These are phyloP conservation scores for Taeniopygia guttata DNA, from an alignment of 2,797 vertebrate species.

Conservation along the genomic window DNA sequence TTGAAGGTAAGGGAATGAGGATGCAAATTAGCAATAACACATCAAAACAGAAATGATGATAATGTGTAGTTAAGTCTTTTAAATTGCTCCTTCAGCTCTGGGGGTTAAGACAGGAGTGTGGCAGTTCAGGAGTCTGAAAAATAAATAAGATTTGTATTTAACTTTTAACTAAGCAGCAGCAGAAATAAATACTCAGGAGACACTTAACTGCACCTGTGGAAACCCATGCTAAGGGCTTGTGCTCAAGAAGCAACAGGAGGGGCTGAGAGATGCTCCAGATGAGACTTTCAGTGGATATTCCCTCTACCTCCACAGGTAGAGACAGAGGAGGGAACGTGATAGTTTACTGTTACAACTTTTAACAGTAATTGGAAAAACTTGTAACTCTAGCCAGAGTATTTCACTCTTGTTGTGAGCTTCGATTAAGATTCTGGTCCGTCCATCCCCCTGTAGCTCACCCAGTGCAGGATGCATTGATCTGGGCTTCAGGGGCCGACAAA, in stretches of 20 bases:
- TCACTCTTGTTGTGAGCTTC: not conserved
- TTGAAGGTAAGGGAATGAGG: constrained; percentile 55
- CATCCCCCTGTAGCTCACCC: not conserved
- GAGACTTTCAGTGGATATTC: not conserved
- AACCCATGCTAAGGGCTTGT: not conserved
- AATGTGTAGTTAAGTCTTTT: constrained; percentile 65
- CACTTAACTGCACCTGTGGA: not conserved
- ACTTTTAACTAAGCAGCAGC: not conserved
- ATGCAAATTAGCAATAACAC: constrained; percentile 66
- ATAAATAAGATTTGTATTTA: constrained; percentile 16
- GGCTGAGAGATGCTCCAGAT: not conserved
- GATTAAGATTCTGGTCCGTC: not conserved
- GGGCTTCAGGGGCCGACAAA: not conserved
- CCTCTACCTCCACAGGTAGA: not conserved
- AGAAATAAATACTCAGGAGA: constrained; percentile 13
- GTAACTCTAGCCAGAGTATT: not conserved
- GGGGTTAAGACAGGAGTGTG: constrained; percentile 1
- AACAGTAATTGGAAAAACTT: not conserved
- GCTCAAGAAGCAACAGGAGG: not conserved
- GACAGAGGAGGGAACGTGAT: not conserved
- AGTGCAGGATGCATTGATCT: not conserved
- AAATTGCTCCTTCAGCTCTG: constrained; percentile 59
- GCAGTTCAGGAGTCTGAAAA: constrained; percentile 27
- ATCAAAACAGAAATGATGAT: constrained; percentile 61
- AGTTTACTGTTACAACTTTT: not conserved